These are phyloP conservation scores for Pseudoips prasinana DNA, from an alignment of 2,888 invertebrate genomes.

Conservation along the genomic window DNA sequence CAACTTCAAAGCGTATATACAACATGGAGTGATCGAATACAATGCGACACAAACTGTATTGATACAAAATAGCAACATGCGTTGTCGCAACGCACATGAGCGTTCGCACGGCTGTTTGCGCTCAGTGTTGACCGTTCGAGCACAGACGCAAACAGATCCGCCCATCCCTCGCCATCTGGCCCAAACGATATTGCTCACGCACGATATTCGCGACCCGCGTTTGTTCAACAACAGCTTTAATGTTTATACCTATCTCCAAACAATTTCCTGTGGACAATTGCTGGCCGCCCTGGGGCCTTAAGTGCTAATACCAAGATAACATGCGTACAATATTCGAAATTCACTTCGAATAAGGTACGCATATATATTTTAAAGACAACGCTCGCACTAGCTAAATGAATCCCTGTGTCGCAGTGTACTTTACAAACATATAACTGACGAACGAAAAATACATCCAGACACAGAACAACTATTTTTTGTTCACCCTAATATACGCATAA, in stretches of 20 bases:
- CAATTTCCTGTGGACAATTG: conserved; percentile 32
- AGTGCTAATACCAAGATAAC: too few relatives aligned
- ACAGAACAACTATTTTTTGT: too few relatives aligned
- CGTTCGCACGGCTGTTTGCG: conserved; percentile 62
- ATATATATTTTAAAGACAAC: too few relatives aligned
- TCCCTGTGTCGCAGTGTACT: too few relatives aligned
- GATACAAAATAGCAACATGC: conserved; percentile 47
- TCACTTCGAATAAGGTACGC: too few relatives aligned
- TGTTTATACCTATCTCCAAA: conserved; percentile 43
- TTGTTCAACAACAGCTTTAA: conserved; percentile 50
- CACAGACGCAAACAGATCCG: conserved; percentile 50
- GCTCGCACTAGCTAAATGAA: too few relatives aligned
- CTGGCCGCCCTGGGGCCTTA: background rate
- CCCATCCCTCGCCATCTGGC: conserved; percentile 53
- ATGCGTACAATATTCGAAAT: too few relatives aligned
- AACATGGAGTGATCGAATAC: conserved; percentile 26
- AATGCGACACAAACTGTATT: conserved; percentile 39
- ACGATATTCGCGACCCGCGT: conserved; percentile 53
- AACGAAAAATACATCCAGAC: too few relatives aligned
- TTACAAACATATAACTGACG: too few relatives aligned
- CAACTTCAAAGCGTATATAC: conserved; percentile 33
- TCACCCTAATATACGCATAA: too few relatives aligned
- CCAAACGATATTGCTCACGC: conserved; percentile 62
- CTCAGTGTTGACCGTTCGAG: conserved; percentile 59
- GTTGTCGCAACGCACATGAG: conserved; percentile 46